A percentile compares a stretch with the other conserved stretches of the same genome.
phyloP scores from a whole-genome alignment of 2,888 invertebrate genomes.

The Lithophane ornitopus region DNA sequence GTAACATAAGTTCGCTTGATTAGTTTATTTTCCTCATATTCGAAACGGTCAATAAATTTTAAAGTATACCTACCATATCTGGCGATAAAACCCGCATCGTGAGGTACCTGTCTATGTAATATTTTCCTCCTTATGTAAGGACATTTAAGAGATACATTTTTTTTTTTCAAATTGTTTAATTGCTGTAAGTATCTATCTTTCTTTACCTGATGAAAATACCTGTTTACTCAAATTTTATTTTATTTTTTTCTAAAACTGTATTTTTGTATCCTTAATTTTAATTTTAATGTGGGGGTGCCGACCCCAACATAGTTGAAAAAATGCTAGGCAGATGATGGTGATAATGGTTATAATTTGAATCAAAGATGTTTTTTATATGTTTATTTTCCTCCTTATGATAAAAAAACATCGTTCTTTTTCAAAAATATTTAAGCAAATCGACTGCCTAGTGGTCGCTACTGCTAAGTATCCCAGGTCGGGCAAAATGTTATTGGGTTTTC shows the following conservation, averaged over 20 bases:
- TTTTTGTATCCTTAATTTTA: too few species aligned
- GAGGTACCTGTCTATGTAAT: conserved; percentile 18
- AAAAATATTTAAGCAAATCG: background rate
- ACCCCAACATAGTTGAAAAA: too few species aligned
- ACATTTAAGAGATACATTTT: background rate
- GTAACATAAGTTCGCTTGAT: background rate
- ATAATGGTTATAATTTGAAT: too few species aligned
- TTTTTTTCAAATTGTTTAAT: conserved; percentile 11
- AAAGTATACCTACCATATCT: background rate
- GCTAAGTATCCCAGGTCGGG: too few species aligned
- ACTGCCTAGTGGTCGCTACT: background rate
- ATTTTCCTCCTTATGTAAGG: conserved; percentile 21
- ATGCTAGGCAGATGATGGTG: too few species aligned
- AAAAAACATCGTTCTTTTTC: background rate
- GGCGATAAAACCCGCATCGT: conserved; percentile 53
- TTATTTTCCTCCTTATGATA: background rate
- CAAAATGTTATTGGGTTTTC: background rate
- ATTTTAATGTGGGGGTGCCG: too few species aligned
- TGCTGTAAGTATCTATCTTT: background rate
- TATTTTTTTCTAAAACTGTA: background rate
- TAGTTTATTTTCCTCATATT: conserved; percentile 35
- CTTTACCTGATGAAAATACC: background rate
- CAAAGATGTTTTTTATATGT: background rate
- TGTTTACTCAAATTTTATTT: background rate
- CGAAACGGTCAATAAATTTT: conserved; percentile 7